Percentiles rank a stretch among this genome's conserved stretches.
Conservation (phyloP, 2,888 invertebrate genomes). For the Sinelater perroti region DNA sequence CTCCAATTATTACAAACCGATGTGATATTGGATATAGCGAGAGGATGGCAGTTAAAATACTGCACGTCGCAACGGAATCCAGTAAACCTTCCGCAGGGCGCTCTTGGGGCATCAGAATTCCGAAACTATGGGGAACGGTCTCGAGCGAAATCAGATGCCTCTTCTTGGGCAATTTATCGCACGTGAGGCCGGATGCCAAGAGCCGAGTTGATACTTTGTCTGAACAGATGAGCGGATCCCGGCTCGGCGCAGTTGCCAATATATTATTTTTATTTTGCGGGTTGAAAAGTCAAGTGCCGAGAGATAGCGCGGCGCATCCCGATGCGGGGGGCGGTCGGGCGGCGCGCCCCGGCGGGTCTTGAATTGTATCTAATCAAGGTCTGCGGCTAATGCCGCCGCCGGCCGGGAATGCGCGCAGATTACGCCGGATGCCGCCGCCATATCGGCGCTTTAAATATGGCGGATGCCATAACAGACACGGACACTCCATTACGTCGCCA, state of each 20-base stretch:
- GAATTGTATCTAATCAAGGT: constrained; percentile 24
- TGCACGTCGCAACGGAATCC: no score
- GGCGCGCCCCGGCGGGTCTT: neutral
- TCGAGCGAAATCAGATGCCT: constrained; percentile 19
- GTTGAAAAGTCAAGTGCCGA: constrained; percentile 21
- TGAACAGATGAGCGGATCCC: constrained; percentile 27
- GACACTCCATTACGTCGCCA: constrained; percentile 12
- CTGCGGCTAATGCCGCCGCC: constrained; percentile 8
- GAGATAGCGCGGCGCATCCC: constrained; percentile 12
- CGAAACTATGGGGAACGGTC: constrained; percentile 9
- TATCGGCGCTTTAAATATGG: constrained; percentile 27
- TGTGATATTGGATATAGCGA: no score
- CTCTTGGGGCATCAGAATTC: constrained; percentile 18
- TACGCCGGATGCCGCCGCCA: constrained; percentile 23
- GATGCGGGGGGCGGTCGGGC: constrained; percentile 4
- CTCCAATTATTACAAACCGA: no score
- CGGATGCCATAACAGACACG: constrained; percentile 27
- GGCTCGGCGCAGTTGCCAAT: constrained; percentile 27
- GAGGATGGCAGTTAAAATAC: no score
- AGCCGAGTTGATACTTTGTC: constrained; percentile 23
- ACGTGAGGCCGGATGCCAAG: constrained; percentile 21
- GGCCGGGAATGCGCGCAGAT: constrained; percentile 27
- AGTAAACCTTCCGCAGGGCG: no score
- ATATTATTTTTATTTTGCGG: constrained; percentile 29
- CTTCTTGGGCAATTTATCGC: constrained; percentile 20